phyloP scores from a whole-genome alignment of 2,113 vertebrate genomes.

The Chloropsis hardwickii region DNA sequence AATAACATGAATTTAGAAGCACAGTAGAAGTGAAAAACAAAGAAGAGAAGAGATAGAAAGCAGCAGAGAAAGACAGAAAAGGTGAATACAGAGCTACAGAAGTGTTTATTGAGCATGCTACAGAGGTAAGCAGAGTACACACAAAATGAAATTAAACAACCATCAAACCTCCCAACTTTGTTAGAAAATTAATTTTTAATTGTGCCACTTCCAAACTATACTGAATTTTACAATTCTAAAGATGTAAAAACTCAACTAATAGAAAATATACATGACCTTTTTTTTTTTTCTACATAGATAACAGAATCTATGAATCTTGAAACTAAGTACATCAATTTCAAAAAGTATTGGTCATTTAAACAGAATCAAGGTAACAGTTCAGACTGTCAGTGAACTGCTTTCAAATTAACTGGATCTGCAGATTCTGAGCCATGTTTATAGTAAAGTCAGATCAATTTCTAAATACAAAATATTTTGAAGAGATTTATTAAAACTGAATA shows the following conservation, averaged over 20 bases:
- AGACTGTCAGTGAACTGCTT: slow-evolving; percentile 74
- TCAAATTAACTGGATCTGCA: slow-evolving; percentile 77
- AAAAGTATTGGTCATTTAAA: slow-evolving; percentile 84
- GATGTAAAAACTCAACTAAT: slow-evolving; percentile 89
- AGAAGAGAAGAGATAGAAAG: slow-evolving; percentile 77
- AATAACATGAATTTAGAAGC: slow-evolving; percentile 81
- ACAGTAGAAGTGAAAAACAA: slow-evolving; percentile 82
- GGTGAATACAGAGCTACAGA: slow-evolving; percentile 90
- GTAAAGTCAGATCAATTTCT: slow-evolving; percentile 84
- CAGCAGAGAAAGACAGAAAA: slow-evolving; percentile 85
- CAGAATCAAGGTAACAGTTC: slow-evolving; percentile 78
- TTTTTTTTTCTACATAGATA: slow-evolving; percentile 77
- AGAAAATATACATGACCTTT: slow-evolving; percentile 86
- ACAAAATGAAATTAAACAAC: slow-evolving; percentile 86
- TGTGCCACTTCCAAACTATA: slow-evolving; percentile 90
- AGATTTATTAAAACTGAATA: slow-evolving; percentile 87
- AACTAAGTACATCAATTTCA: slow-evolving; percentile 82
- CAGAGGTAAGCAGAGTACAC: slow-evolving; percentile 92
- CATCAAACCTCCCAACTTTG: slow-evolving; percentile 85
- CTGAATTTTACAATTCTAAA: slow-evolving; percentile 89
- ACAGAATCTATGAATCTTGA: slow-evolving; percentile 82
- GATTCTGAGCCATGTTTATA: slow-evolving; percentile 86
- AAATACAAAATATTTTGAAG: slow-evolving; percentile 89
- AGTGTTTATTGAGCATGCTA: slow-evolving; percentile 99
- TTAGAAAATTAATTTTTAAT: slow-evolving; percentile 94